Percentiles rank a stretch among this genome's conserved stretches.
These are phyloP conservation scores for Myxocyprinus asiaticus DNA, from an alignment of 2,113 vertebrate genomes.

Conservation along the genomic window DNA sequence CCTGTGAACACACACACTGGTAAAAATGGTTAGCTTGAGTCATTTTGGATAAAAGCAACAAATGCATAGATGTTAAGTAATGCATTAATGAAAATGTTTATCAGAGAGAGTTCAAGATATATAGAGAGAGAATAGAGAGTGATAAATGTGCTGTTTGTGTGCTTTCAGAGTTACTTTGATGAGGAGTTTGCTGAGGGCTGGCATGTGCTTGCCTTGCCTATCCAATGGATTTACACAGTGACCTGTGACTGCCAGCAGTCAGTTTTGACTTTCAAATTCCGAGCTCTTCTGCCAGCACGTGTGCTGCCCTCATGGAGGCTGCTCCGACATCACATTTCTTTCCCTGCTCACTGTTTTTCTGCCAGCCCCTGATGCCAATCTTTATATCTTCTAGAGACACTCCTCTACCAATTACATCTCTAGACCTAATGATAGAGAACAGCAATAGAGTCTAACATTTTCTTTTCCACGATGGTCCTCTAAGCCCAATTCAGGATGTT, in stretches of 20 bases:
- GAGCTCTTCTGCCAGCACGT: slow-evolving; percentile 56
- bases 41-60: too few species aligned
- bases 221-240: slow-evolving; percentile 44
- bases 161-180: too few species aligned
- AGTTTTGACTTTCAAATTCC: slow-evolving; percentile 58
- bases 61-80: too few species aligned
- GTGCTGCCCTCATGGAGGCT: slow-evolving; percentile 35
- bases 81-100: too few species aligned
- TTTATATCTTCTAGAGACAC: not conserved
- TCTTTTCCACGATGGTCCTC: not conserved
- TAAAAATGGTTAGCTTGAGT: too few species aligned
- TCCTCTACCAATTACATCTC: not conserved
- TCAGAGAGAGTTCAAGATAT: too few species aligned
- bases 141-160: too few species aligned
- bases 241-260: slow-evolving; percentile 57
- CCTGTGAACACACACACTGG: too few species aligned
- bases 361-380: too few species aligned
- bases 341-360: not conserved
- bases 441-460: too few species aligned
- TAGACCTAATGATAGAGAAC: not conserved
- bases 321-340: slow-evolving; percentile 7
- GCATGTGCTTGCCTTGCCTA: slow-evolving; percentile 50
- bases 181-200: slow-evolving; percentile 25
- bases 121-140: too few species aligned
- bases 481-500: slow-evolving; percentile 20